Conservation (phyloP, 2,797 vertebrate genomes). For the Onychomys torridus region DNA sequence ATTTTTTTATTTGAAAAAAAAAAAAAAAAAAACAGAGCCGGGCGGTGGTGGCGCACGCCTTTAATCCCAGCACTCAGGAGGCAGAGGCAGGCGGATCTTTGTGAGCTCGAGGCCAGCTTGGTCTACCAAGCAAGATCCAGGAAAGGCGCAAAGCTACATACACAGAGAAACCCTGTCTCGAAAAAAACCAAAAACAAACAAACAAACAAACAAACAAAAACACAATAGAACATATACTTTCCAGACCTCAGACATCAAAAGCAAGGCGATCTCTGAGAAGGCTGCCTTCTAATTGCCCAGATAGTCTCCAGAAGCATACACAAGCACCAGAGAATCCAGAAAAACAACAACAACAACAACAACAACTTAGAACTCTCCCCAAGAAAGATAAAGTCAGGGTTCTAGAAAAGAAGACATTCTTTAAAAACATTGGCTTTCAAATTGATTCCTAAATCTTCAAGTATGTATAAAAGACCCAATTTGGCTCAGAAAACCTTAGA, state of each 20-base stretch:
- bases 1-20: too few species aligned
- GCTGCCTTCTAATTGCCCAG: neutral
- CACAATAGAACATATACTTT: neutral
- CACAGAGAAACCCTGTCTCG: too few species aligned
- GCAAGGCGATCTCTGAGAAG: neutral
- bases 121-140: too few species aligned
- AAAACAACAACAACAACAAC: too few species aligned
- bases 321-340: neutral
- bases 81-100: too few species aligned
- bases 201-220: too few species aligned
- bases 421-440: neutral
- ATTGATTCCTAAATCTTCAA: neutral
- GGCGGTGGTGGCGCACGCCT: too few species aligned
- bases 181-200: too few species aligned
- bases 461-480: neutral
- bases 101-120: too few species aligned
- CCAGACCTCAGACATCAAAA: neutral
- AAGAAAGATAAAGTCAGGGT: neutral
- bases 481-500: neutral
- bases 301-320: neutral
- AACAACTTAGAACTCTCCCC: neutral
- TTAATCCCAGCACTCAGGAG: too few species aligned
- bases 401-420: neutral
- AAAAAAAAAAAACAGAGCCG: too few species aligned
- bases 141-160: too few species aligned